A percentile compares a stretch with the other conserved stretches of the same genome.
These are phyloP conservation scores for Lepidothrix coronata DNA, from an alignment of 2,113 vertebrate species.

Conservation along the genomic window DNA sequence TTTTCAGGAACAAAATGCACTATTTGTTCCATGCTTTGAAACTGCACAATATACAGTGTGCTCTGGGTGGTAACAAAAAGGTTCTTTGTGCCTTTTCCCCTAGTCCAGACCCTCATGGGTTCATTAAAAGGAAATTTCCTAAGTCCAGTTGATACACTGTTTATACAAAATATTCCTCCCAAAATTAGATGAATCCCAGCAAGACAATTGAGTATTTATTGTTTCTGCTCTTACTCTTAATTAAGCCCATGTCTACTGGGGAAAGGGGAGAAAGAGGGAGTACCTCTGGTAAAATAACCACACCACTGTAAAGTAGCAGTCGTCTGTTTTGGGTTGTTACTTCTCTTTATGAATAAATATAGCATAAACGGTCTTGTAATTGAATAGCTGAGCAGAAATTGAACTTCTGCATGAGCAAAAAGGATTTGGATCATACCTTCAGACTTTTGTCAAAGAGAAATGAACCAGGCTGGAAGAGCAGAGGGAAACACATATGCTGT, in stretches of 20 bases:
- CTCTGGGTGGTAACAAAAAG: not conserved
- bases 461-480: not conserved
- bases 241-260: not conserved
- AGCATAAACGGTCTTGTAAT: not conserved
- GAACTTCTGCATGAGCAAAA: not conserved
- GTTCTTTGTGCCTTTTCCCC: not conserved
- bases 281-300: not conserved
- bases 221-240: not conserved
- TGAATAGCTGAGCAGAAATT: not conserved
- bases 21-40: not conserved
- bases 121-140: not conserved
- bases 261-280: not conserved
- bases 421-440: not conserved
- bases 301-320: not conserved
- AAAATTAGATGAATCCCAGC: not conserved
- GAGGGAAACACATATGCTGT: not conserved
- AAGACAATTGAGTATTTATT: not conserved
- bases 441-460: not conserved
- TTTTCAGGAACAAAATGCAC: not conserved
- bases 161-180: not conserved
- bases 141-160: not conserved
- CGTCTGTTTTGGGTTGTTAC: not conserved
- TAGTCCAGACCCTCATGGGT: not conserved
- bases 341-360: not conserved
- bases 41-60: not conserved